Evolutionary conservation across 2,797 vertebrate genomes (phyloP).

Genomic region (Champsocephalus gunnari): DNA sequence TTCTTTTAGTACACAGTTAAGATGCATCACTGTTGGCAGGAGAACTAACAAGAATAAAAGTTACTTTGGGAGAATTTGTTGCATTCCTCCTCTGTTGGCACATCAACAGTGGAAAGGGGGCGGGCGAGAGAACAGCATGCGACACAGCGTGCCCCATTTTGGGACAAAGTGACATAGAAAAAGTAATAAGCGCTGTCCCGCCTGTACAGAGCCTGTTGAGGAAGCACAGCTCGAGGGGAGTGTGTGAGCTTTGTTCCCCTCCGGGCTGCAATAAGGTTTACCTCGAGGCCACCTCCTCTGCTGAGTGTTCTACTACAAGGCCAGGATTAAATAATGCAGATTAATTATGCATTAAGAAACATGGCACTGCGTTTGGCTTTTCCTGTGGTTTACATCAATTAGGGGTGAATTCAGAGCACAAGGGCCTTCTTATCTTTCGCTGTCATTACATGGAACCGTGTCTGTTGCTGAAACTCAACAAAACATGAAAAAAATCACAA

Average conservation of each 20-base stretch:
- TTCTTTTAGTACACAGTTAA: constrained; percentile 20
- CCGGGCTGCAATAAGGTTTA: constrained; percentile 7
- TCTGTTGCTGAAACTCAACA: background rate
- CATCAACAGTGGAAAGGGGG: constrained; percentile 7
- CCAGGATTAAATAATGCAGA: constrained; percentile 29
- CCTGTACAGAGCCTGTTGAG: constrained; percentile 19
- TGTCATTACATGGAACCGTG: background rate
- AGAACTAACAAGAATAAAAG: constrained; percentile 34
- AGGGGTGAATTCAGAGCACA: constrained; percentile 5
- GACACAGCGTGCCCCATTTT: constrained; percentile 40
- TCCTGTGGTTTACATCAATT: constrained; percentile 43
- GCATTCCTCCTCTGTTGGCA: constrained; percentile 46
- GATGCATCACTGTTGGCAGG: constrained; percentile 27
- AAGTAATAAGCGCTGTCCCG: constrained; percentile 11
- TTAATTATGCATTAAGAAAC: constrained; percentile 65
- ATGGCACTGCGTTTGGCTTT: constrained; percentile 46
- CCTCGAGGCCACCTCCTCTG: constrained; percentile 7
- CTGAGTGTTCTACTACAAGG: background rate
- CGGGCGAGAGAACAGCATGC: background rate
- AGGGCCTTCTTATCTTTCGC: background rate
- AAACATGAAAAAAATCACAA: background rate
- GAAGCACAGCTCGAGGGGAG: background rate
- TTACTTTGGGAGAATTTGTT: constrained; percentile 35
- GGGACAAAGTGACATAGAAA: constrained; percentile 51
- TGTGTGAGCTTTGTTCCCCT: constrained; percentile 23